Conservation (phyloP, 2,113 vertebrate genomes). For the Todiramphus chloris region DNA sequence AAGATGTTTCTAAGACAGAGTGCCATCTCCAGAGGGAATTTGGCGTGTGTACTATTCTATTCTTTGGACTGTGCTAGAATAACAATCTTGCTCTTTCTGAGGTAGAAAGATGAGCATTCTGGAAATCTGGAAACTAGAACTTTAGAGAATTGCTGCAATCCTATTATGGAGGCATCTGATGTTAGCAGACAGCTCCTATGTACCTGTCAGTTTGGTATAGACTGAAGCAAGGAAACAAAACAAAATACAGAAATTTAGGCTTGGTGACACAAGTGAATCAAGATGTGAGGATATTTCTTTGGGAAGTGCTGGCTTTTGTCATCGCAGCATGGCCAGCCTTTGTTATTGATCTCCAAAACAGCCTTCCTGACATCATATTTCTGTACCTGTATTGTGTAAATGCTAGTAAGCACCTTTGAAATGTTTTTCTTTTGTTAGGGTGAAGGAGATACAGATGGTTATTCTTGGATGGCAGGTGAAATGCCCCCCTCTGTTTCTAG, state of each 20-base stretch:
- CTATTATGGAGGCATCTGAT: background rate
- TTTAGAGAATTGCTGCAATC: background rate
- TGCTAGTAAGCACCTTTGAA: background rate
- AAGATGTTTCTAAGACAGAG: background rate
- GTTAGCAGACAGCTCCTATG: background rate
- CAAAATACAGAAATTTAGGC: background rate
- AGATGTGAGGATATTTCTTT: background rate
- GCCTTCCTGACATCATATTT: background rate
- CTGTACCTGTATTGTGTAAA: background rate
- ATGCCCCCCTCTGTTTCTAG: background rate
- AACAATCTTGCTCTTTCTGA: background rate
- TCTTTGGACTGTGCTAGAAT: background rate
- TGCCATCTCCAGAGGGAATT: background rate
- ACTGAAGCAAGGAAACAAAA: background rate
- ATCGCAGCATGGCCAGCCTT: background rate
- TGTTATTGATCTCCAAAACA: background rate
- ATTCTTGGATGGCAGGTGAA: background rate
- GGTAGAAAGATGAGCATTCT: background rate
- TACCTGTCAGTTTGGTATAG: background rate
- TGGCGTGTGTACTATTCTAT: background rate
- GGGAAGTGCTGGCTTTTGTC: fast-evolving
- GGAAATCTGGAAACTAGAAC: background rate
- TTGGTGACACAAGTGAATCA: background rate
- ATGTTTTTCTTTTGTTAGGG: background rate
- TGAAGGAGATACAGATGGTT: background rate